Base-by-base conservation (phyloP, 2,113 vertebrate genomes). In the Rhizomys pruinosus region DNA sequence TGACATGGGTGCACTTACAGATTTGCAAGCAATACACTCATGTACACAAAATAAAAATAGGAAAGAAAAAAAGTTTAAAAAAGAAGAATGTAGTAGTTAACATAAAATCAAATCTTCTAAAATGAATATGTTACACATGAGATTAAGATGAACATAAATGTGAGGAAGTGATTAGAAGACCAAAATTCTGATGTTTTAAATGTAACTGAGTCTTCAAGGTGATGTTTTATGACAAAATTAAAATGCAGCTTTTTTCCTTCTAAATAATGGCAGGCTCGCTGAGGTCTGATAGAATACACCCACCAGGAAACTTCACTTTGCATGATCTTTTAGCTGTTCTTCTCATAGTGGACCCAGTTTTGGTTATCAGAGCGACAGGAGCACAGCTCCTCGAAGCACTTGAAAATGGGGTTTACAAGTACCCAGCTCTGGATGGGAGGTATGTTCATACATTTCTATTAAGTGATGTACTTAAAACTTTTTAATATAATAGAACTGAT, bases 401-500 rank as follows among this genome's bases (percentile, higher is more conserved):
- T 92, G 92, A 93, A 95, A 97, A 97, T 64, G 72, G 90, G 0
- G 95, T 97, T 94, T 96, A 91, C 39, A 97, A 92, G 39, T 95
- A 95, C 0, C 55, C 73, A 78, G 39, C 19, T 94, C 87, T 97
- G 66, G 93, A 96, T 93, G 92, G 88, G 84, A 97, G 92, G 84
- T 95, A 90, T 84, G 23, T 80, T 22, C 61, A 15, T 66, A 61
- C 57, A 32, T 55, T 79, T 94, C 52, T 94, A 61, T 3, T 52
- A 68, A 90, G 2, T 64, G n/a, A 42, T 89, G 7, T 47, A 34
- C 32, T 63, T 61, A 63, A 7, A 52, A 63, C 23, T 84, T 78
- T 89, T 84, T 78, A 42, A 79, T n/a, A n/a, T n/a, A 37, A 61
- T 11, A 0, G 37, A 68, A 39, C 32, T 61, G 55, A 63, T 42